Conservation (phyloP, 2,797 vertebrate genomes). For the Ispidina picta region DNA sequence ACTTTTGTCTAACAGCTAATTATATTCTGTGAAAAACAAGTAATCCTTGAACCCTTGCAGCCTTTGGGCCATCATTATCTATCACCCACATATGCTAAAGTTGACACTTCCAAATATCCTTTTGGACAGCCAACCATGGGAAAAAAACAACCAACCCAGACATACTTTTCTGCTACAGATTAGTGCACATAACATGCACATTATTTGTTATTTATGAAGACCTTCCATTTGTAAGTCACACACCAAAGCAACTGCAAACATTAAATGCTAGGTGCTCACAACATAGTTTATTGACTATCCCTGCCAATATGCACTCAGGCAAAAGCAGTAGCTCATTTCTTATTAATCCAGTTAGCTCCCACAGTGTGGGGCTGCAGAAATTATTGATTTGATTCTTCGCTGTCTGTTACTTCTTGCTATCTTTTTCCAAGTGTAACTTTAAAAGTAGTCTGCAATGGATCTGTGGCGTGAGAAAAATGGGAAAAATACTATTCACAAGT, state of each 20-base stretch:
- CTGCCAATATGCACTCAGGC: background rate
- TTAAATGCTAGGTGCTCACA: fast-evolving
- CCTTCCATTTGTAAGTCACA: background rate
- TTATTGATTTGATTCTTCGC: background rate
- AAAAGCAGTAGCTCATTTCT: background rate
- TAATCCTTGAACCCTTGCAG: background rate
- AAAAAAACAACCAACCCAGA: background rate
- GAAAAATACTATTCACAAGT: background rate
- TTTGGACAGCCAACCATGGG: background rate
- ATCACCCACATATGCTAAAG: background rate
- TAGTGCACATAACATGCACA: background rate
- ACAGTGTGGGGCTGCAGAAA: background rate
- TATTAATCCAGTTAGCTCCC: background rate
- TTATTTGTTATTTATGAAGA: background rate
- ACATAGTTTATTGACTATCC: background rate
- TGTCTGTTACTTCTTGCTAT: background rate
- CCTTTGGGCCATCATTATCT: background rate
- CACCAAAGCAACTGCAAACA: background rate
- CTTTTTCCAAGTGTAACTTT: background rate
- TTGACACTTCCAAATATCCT: background rate
- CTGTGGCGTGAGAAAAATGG: background rate
- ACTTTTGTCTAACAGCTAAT: background rate
- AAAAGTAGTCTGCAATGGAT: background rate
- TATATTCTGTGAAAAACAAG: background rate
- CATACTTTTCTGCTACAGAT: background rate